Evolutionary conservation across 2,888 invertebrate genomes (phyloP).

Genomic region (Coremacera marginata): DNA sequence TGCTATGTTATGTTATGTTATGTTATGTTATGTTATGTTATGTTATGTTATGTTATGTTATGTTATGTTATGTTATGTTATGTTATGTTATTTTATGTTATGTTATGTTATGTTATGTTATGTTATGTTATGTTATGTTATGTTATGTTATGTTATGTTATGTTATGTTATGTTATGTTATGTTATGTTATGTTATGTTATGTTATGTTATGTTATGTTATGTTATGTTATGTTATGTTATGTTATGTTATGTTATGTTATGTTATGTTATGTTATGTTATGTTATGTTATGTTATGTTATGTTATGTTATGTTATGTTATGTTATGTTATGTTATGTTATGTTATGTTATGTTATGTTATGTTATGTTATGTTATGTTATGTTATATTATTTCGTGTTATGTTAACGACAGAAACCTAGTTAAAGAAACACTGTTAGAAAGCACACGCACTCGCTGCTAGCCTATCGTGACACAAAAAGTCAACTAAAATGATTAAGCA

Average conservation of each 20-base stretch:
- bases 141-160: constrained; percentile 25
- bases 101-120: constrained; percentile 17
- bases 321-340: constrained; percentile 24
- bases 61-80: constrained; percentile 15
- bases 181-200: constrained; percentile 15
- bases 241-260: constrained; percentile 26
- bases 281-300: constrained; percentile 23
- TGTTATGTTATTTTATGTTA: background rate
- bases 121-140: constrained; percentile 24
- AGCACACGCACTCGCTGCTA: background rate
- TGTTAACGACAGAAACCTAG: background rate
- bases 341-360: constrained; percentile 25
- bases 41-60: constrained; percentile 17
- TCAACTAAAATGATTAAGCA: background rate
- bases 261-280: constrained; percentile 23
- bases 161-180: constrained; percentile 20
- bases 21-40: constrained; percentile 15
- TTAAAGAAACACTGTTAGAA: too few species aligned
- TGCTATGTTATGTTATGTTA: constrained; percentile 15
- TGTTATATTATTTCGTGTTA: constrained; percentile 9
- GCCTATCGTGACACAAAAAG: background rate
- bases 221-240: constrained; percentile 20
- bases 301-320: constrained; percentile 25
- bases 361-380: constrained; percentile 21
- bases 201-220: constrained; percentile 17